Base-by-base conservation (phyloP, 2,113 vertebrate species). In the Entomyzon cyanotis region DNA sequence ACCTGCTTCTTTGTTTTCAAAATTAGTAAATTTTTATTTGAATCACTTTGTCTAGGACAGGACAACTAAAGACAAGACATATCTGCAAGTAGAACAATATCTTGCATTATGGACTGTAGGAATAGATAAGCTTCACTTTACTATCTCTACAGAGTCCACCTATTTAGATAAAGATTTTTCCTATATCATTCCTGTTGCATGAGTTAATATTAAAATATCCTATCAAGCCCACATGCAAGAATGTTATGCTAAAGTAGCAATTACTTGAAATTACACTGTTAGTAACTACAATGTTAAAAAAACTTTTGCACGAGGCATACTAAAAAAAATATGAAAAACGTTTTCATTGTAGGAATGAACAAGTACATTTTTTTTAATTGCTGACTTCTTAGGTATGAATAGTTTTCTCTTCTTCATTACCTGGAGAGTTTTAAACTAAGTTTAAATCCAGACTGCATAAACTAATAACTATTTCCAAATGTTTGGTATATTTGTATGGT, bases 1-100 rank as follows among this genome's bases (percentile, higher is more conserved):
- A 94, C 93, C 92, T 91, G 85, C 41, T 91, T 79, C 85, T 83
- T 83, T 96, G 68, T 84, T 96, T 97, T 94, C 92, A 94, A 95
- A 95, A 90, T 65, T 92, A 96, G 92, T 52, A 90, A 88, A 83
- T 92, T 93, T 95, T 96, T 93, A 87, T 91, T 82, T 94, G 70
- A 90, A 85, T 91, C 83, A 92, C 85, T 92, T 91, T 93, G 60
- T 81, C 53, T 96, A 96, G 85, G 83, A 92, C 76, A 92, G 92
- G 80, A 50, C 93, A 94, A 95, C 75, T 95, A 96, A 96, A 92
- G 85, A 90, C 85, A 95, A 88, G 76, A 93, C 52, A 95, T 89
- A 95, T 90, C 93, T 96, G 92, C 85, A 90, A 96, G 90, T 67
- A 94, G 87, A 93, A 93, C 53, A 91, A 91, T 46, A 90, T 49